Evolutionary conservation across 2,797 vertebrate genomes (phyloP).

Genomic region (Heterohyrax brucei): DNA sequence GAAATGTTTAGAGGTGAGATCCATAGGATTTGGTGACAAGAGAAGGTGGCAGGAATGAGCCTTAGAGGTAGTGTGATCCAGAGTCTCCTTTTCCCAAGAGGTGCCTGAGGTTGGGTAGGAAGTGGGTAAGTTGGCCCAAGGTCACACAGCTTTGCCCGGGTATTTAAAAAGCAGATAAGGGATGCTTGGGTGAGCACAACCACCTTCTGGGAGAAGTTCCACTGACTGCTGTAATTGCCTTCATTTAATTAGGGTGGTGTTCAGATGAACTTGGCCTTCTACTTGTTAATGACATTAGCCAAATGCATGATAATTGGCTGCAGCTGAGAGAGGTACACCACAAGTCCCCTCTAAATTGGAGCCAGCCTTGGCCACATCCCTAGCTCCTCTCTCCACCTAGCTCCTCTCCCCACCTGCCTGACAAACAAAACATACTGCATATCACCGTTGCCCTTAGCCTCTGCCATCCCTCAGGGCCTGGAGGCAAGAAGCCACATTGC

Average conservation of each 20-base stretch:
- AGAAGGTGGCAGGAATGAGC: not conserved
- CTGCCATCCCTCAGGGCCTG: no score
- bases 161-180: not conserved
- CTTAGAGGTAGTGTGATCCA: not conserved
- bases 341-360: not conserved
- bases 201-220: not conserved
- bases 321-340: not conserved
- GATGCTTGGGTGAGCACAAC: not conserved
- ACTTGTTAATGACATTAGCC: not conserved
- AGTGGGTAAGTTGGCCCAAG: not conserved
- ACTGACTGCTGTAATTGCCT: not conserved
- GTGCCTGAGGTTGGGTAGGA: no score
- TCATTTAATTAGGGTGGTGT: not conserved
- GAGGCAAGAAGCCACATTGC: not conserved
- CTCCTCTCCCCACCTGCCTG: not conserved
- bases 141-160: not conserved
- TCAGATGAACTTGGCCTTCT: slow-evolving; percentile 64
- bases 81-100: not conserved
- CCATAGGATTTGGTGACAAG: not conserved
- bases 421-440: fast-evolving
- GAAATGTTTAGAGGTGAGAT: not conserved
- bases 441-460: not conserved
- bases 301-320: not conserved
- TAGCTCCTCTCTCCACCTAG: not conserved
- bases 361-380: not conserved